A percentile compares a stretch with the other conserved stretches of the same genome.
Evolutionary conservation across 2,888 invertebrate genomes (phyloP).

Genomic region (Abrostola tripartita): DNA sequence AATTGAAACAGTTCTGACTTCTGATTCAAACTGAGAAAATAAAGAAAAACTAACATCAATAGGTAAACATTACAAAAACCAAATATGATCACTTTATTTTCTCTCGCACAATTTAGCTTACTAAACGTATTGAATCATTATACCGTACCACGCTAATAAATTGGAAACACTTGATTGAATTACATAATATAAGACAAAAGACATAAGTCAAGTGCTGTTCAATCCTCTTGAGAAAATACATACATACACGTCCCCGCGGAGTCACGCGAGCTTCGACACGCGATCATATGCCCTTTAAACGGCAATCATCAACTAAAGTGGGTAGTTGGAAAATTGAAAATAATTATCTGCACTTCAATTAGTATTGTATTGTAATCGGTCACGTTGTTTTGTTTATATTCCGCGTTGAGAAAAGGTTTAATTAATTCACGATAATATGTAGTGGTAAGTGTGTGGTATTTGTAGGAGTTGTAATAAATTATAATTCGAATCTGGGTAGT

Average conservation of each 20-base stretch:
- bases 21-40: too few species aligned
- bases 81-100: not conserved
- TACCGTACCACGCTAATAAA: conserved; percentile 21
- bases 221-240: conserved; percentile 43
- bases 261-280: conserved; percentile 53
- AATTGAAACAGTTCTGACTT: too few species aligned
- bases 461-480: too few species aligned
- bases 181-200: conserved; percentile 45
- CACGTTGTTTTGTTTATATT: not conserved
- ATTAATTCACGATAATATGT: too few species aligned
- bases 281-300: conserved; percentile 42
- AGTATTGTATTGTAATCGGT: conserved; percentile 8
- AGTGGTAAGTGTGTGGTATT: too few species aligned
- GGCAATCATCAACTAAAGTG: conserved; percentile 54
- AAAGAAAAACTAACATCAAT: too few species aligned
- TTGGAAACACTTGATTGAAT: conserved; percentile 38
- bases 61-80: too few species aligned
- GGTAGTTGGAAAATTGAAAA: conserved; percentile 53
- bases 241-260: conserved; percentile 16
- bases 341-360: conserved; percentile 35
- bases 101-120: conserved; percentile 2
- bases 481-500: too few species aligned
- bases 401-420: not conserved
- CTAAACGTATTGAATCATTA: not conserved
- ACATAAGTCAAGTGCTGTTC: conserved; percentile 38